These are phyloP conservation scores for Cheilosia variabilis DNA, from an alignment of 2,888 invertebrate genomes.

Conservation along the genomic window DNA sequence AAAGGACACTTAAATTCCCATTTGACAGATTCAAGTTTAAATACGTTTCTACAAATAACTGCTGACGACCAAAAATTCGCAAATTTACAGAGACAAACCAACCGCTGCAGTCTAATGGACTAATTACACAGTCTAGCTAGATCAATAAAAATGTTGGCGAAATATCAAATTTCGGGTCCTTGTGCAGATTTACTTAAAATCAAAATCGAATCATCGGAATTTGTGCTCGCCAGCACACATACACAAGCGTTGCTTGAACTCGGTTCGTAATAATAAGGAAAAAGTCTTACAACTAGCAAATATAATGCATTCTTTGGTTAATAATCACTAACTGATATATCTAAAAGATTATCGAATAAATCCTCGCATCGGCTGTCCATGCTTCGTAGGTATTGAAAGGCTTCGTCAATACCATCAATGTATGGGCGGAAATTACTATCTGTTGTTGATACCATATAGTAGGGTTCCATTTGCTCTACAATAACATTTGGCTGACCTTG, in stretches of 20 bases:
- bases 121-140: too few relatives aligned
- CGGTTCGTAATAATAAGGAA: slow-evolving; percentile 1
- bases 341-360: slow-evolving; percentile 80
- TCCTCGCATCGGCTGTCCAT: slow-evolving; percentile 80
- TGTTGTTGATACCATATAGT: slow-evolving; percentile 44
- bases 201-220: neutral
- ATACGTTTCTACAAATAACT: too few relatives aligned
- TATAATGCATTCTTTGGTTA: slow-evolving; percentile 53
- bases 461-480: slow-evolving; percentile 77
- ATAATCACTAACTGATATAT: slow-evolving; percentile 81
- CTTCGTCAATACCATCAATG: slow-evolving; percentile 80
- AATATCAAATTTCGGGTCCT: neutral
- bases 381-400: slow-evolving; percentile 79
- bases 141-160: too few relatives aligned
- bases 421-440: slow-evolving; percentile 78
- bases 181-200: neutral
- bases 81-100: too few relatives aligned
- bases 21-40: too few relatives aligned
- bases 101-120: too few relatives aligned
- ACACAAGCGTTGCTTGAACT: neutral
- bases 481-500: slow-evolving; percentile 78
- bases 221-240: neutral
- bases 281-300: neutral
- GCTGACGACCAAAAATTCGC: too few relatives aligned
- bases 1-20: neutral